Evolutionary conservation across 2,888 invertebrate species (phyloP).

Genomic region (Chrysodeixis includens): DNA sequence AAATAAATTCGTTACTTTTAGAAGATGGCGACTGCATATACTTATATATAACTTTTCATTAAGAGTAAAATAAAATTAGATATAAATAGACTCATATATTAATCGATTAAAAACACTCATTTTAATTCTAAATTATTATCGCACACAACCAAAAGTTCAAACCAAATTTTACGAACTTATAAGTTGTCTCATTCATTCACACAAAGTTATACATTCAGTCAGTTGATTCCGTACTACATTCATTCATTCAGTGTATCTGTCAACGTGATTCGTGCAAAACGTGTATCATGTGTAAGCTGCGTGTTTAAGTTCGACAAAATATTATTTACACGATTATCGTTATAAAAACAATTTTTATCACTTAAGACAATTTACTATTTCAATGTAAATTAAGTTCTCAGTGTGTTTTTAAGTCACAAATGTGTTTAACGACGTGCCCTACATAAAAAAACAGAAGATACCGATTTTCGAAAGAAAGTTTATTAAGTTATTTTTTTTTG

Average conservation of each 20-base stretch:
- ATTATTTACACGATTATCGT: neutral
- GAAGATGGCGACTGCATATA: too few species aligned
- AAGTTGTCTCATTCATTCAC: conserved; percentile 28
- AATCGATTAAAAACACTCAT: too few species aligned
- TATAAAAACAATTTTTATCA: conserved; percentile 37
- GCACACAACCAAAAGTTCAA: too few species aligned
- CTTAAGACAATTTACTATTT: conserved; percentile 39
- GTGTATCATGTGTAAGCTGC: conserved; percentile 17
- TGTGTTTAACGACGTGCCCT: conserved; percentile 68
- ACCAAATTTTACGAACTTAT: neutral
- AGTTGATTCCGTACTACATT: conserved; percentile 9
- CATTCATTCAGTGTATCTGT: conserved; percentile 43
- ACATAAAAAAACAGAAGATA: conserved; percentile 72
- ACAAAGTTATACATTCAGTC: too few species aligned
- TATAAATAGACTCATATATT: too few species aligned
- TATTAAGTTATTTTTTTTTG: conserved; percentile 57
- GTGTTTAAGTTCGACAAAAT: conserved; percentile 48
- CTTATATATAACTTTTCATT: too few species aligned
- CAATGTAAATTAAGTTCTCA: conserved; percentile 8
- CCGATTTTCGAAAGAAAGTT: conserved; percentile 79
- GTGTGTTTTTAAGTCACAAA: conserved; percentile 28
- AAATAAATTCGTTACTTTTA: too few species aligned
- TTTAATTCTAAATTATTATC: too few species aligned
- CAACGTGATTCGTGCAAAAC: neutral
- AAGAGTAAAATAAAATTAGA: too few species aligned